Percentiles rank a stretch among this genome's conserved stretches.
Conservation (phyloP, 2,888 invertebrate species). For the Pediacus dermestoides region DNA sequence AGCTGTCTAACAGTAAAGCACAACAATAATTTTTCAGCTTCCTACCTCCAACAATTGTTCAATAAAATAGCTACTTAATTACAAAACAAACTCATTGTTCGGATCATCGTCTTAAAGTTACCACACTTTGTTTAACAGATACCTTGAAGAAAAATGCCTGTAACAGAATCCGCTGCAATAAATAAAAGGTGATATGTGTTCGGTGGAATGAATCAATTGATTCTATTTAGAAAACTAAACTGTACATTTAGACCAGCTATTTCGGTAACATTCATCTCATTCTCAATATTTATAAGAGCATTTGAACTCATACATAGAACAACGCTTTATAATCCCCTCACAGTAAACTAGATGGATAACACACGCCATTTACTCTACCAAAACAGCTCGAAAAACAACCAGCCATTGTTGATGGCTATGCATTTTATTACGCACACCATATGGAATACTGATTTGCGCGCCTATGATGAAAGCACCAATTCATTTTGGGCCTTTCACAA, state of each 20-base stretch:
- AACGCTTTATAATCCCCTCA: slow-evolving; percentile 35
- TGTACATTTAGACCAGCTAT: slow-evolving; percentile 21
- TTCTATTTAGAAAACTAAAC: slow-evolving; percentile 15
- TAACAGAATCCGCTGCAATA: slow-evolving; percentile 9
- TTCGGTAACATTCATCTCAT: slow-evolving; percentile 27
- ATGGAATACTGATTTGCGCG: slow-evolving; percentile 42
- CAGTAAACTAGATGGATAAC: slow-evolving; percentile 45
- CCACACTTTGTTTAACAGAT: too few species aligned
- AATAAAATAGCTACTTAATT: too few species aligned
- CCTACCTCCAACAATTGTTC: too few species aligned
- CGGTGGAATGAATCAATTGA: slow-evolving; percentile 23
- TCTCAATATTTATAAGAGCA: slow-evolving; percentile 33
- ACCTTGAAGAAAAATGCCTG: too few species aligned
- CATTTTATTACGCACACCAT: slow-evolving; percentile 44
- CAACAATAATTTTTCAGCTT: too few species aligned
- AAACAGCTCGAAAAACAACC: slow-evolving; percentile 47
- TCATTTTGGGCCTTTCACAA: slow-evolving; percentile 29
- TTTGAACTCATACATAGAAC: slow-evolving; percentile 34
- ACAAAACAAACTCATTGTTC: too few species aligned
- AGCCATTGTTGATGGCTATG: slow-evolving; percentile 43
- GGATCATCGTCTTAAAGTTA: too few species aligned
- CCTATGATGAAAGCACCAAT: slow-evolving; percentile 28
- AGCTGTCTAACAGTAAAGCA: too few species aligned
- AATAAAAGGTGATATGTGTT: slow-evolving; percentile 16
- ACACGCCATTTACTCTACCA: slow-evolving; percentile 45